Evolutionary conservation across 2,113 vertebrate species (phyloP), one percentile per base, ranked within the genome.

Genomic region (Tyto alba): DNA sequence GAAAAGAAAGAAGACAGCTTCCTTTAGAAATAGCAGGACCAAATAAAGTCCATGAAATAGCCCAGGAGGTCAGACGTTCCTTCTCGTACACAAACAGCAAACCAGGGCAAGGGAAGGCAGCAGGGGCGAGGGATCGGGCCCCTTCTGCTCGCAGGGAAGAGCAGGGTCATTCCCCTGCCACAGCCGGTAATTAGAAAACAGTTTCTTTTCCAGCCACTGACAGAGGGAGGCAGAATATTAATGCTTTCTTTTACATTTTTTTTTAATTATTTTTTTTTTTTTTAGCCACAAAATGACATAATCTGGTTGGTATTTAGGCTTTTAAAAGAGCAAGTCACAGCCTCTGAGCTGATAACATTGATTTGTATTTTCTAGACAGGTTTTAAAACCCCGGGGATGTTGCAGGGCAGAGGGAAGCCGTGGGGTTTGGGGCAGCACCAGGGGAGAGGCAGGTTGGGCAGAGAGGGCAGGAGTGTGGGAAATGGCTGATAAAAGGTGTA

Each of bases 371-470:
- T 74, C 53, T 20, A 77, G 27, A 23, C 17, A 63, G 30, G 55
- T 45, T 90, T 84, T 67, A 9, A 80, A 57, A 57, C 3, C 32
- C 29, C 4, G 2, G 10, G 47, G 93, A 45, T 80, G 93, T 62
- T 36, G 62, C 52, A 69, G 63, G 63, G 62, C 38, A 63, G 55
- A 0, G 11, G 68, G 22, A 87, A 76, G 50, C 74, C 23, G 36
- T 4, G 7, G 34, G 55, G 50, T 32, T 87, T 89, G 55, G 23
- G 50, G 27, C 2, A 0, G 56, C 45, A n/a, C 1, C 0, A 0
- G 3, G 6, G 57, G 18, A 80, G 53, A 64, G 27, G 60, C 36
- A 80, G 36, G 50, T n/a, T 71, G 56, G 69, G 63, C 2, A 3
- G 77, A 29, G 75, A 88, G 50, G 47, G 67, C 67, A 64, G 75